Conservation (phyloP, 2,888 invertebrate genomes). For the Brenthis ino region DNA sequence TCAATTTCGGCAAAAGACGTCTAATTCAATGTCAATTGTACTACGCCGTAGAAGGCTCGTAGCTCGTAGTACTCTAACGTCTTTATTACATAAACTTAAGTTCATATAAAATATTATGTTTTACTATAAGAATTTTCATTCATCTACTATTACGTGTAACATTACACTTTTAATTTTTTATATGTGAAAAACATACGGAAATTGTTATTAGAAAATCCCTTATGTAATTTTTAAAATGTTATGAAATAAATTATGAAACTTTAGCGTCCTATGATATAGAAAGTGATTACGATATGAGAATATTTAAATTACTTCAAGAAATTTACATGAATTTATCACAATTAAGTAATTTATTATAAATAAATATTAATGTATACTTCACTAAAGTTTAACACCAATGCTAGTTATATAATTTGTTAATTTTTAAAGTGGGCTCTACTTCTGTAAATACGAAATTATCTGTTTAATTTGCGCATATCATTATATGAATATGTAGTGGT, state of each 20-base stretch:
- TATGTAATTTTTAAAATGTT: slow-evolving; percentile 13
- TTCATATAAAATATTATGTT: too few species aligned
- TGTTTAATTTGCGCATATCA: too few species aligned
- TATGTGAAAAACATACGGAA: slow-evolving; percentile 7
- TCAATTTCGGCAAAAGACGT: background rate
- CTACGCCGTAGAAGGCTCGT: slow-evolving; percentile 18
- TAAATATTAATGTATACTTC: background rate
- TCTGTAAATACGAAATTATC: too few species aligned
- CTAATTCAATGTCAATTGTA: background rate
- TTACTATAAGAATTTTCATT: too few species aligned
- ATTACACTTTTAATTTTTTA: slow-evolving; percentile 5
- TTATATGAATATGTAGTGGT: too few species aligned
- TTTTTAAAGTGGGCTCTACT: too few species aligned
- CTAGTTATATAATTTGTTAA: too few species aligned
- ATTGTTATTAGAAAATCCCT: slow-evolving; percentile 7
- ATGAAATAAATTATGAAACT: slow-evolving; percentile 18
- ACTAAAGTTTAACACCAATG: background rate
- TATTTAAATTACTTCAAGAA: slow-evolving; percentile 33
- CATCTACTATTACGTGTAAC: background rate
- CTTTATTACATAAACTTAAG: too few species aligned
- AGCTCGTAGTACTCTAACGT: background rate
- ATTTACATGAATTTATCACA: slow-evolving; percentile 17
- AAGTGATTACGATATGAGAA: slow-evolving; percentile 36
- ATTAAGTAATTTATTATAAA: slow-evolving; percentile 3
- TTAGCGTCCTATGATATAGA: slow-evolving; percentile 40